Percentiles rank a stretch among this genome's conserved stretches.
Conservation (phyloP, 1,140 invertebrate species). For the Macrostomum lignano region DNA sequence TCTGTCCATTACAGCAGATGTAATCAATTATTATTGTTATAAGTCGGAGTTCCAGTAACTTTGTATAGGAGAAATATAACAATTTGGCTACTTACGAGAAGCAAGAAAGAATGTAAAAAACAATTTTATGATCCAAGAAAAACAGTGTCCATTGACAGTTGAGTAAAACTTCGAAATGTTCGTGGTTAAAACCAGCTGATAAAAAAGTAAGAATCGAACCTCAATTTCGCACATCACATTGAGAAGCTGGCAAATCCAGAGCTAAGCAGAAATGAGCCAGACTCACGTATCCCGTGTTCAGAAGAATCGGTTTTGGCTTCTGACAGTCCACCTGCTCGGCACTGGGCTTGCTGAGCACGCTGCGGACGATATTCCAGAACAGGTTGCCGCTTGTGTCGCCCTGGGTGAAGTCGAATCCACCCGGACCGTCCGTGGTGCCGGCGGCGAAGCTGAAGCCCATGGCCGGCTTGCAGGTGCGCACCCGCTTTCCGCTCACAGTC, state of each 20-base stretch:
- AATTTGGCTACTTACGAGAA: too few species aligned
- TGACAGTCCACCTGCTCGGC: constrained; percentile 14
- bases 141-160: too few species aligned
- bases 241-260: neutral
- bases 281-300: constrained; percentile 53
- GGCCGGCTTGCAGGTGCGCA: constrained; percentile 43
- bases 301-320: constrained; percentile 33
- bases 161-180: too few species aligned
- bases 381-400: constrained; percentile 11
- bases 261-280: neutral
- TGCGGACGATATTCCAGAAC: constrained; percentile 20
- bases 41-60: too few species aligned
- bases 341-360: constrained; percentile 17
- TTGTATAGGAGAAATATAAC: too few species aligned
- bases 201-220: too few species aligned
- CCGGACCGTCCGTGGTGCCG: constrained; percentile 68
- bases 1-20: too few species aligned
- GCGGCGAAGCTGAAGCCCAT: constrained; percentile 79
- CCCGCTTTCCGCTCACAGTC: constrained; percentile 4
- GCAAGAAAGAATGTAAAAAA: too few species aligned
- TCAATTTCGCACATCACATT: too few species aligned
- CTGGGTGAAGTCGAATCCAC: constrained; percentile 49
- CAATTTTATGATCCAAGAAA: too few species aligned
- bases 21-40: too few species aligned
- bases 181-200: too few species aligned